phyloP scores from a whole-genome alignment of 2,113 vertebrate species.

The Myotis yumanensis region DNA sequence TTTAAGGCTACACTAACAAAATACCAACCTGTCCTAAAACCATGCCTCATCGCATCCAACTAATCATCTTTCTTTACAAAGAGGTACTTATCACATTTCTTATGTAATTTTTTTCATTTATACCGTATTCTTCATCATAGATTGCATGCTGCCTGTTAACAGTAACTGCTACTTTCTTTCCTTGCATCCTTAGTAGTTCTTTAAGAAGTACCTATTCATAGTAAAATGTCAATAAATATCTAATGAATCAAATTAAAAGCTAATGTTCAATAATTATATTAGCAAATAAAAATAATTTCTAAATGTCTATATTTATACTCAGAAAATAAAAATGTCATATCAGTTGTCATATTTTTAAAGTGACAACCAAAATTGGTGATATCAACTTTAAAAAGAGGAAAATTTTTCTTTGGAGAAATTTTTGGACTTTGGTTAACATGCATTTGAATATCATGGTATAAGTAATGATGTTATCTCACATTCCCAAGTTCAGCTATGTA shows the following conservation, averaged over 20 bases:
- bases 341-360: conserved; percentile 3
- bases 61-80: not conserved
- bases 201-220: not conserved
- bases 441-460: conserved; percentile 34
- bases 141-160: not conserved
- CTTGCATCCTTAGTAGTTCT: not conserved
- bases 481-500: conserved; percentile 19
- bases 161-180: not conserved
- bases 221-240: not conserved
- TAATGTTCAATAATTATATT: not conserved
- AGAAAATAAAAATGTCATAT: conserved; percentile 11
- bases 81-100: not conserved
- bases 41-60: not conserved
- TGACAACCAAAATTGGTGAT: not conserved
- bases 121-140: not conserved
- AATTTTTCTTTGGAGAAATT: conserved; percentile 14
- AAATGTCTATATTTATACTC: not conserved
- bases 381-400: conserved; percentile 17
- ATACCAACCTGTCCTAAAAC: not conserved
- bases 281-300: not conserved
- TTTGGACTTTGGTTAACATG: conserved; percentile 25
- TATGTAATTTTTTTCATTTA: not conserved
- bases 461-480: conserved; percentile 51
- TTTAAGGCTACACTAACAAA: conserved; percentile 13
- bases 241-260: not conserved